Evolutionary conservation across 2,888 invertebrate species (phyloP).

Genomic region (Alloscopus bannaensis): DNA sequence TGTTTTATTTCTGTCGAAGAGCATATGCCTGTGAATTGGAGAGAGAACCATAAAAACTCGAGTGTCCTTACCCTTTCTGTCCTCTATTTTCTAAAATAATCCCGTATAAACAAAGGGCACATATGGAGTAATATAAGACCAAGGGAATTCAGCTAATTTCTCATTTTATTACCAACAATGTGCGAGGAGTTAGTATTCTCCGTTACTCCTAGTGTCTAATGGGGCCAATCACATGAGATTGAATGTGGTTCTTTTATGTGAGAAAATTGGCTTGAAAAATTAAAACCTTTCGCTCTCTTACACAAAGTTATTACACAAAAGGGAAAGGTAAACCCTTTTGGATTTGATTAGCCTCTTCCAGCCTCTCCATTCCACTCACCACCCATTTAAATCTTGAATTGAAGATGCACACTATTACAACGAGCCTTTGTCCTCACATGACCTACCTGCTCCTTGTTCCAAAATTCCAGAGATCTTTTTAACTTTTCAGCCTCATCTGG

Average conservation of each 20-base stretch:
- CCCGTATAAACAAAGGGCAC: not conserved
- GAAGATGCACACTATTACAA: not conserved
- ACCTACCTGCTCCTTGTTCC: not conserved
- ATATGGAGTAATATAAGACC: not conserved
- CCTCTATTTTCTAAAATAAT: not conserved
- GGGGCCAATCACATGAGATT: conserved; percentile 27
- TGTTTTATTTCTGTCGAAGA: too few relatives aligned
- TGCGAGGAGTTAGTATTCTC: not conserved
- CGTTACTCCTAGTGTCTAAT: conserved; percentile 4
- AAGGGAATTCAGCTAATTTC: not conserved
- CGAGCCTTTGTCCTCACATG: not conserved
- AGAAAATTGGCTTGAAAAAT: conserved; percentile 5
- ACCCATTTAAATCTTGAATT: not conserved
- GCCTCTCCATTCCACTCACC: not conserved
- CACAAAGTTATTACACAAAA: too few relatives aligned
- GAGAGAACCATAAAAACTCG: not conserved
- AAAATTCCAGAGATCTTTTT: not conserved
- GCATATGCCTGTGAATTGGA: too few relatives aligned
- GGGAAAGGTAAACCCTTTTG: not conserved
- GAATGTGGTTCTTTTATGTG: conserved; percentile 3
- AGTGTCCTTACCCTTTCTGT: not conserved
- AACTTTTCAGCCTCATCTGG: not conserved
- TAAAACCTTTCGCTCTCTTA: too few relatives aligned
- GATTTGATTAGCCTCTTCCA: not conserved
- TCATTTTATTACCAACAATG: conserved; percentile 3